phyloP scores from a whole-genome alignment of 1,140 invertebrate genomes.

The Leptinotarsa undecemlineata region DNA sequence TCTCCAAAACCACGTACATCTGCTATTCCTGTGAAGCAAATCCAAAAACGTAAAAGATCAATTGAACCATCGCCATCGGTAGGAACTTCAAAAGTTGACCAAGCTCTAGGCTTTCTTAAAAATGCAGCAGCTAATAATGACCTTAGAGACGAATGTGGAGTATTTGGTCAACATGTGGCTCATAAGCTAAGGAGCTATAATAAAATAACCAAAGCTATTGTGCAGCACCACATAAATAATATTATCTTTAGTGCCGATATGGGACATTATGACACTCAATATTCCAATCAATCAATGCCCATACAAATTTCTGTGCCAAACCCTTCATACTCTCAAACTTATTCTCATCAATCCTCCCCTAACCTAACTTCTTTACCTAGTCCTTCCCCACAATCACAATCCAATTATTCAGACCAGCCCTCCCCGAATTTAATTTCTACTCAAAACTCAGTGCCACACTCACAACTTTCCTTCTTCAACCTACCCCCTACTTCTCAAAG shows the following conservation, averaged over 20 bases:
- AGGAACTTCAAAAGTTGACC: constrained; percentile 20
- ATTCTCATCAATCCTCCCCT: constrained; percentile 11
- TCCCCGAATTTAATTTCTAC: constrained; percentile 12
- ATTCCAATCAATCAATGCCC: background rate
- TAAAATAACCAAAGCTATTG: constrained; percentile 5
- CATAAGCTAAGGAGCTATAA: constrained; percentile 16
- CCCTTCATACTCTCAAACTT: background rate
- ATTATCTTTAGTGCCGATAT: constrained; percentile 3
- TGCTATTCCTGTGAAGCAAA: constrained; percentile 1
- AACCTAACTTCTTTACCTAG: background rate
- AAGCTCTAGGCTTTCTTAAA: constrained; percentile 18
- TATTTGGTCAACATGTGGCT: constrained; percentile 21
- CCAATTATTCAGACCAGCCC: background rate
- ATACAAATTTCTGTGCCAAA: constrained; percentile 5
- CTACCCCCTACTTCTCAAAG: constrained; percentile 9
- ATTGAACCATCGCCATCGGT: background rate
- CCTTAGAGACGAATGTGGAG: constrained; percentile 19
- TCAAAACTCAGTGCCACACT: constrained; percentile 13
- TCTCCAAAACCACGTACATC: constrained; percentile 20
- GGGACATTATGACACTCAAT: background rate
- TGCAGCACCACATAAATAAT: background rate
- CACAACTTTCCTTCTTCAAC: constrained; percentile 18
- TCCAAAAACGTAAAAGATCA: constrained; percentile 2
- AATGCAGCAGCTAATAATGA: constrained; percentile 20
- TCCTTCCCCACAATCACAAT: constrained; percentile 11